Evolutionary conservation across 2,888 invertebrate species (phyloP).

Genomic region (Stenichneumon culpator): DNA sequence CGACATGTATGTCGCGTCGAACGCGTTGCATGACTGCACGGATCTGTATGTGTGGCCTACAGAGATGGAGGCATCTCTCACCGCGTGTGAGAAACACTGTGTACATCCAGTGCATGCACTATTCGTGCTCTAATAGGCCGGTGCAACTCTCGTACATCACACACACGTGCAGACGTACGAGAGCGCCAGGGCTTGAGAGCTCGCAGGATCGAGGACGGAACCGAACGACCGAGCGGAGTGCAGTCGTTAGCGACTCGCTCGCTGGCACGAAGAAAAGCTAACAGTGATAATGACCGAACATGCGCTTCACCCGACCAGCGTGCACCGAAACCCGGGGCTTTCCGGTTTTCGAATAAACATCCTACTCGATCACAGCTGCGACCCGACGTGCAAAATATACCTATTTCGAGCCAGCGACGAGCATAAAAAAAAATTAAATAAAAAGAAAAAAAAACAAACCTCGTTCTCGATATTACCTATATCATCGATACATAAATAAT

Average conservation of each 20-base stretch:
- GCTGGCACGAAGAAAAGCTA: constrained; percentile 63
- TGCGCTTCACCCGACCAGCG: constrained; percentile 36
- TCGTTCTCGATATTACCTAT: background rate
- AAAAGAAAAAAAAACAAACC: background rate
- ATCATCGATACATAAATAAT: background rate
- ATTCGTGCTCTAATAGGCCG: constrained; percentile 25
- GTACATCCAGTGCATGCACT: background rate
- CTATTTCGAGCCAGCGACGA: background rate
- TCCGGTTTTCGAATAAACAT: constrained; percentile 59
- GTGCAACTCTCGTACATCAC: constrained; percentile 11
- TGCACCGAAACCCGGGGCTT: constrained; percentile 38
- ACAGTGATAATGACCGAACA: constrained; percentile 65
- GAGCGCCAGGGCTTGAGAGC: constrained; percentile 3
- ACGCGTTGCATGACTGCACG: constrained; percentile 17
- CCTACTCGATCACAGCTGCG: constrained; percentile 3
- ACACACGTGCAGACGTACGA: background rate
- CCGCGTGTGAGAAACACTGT: constrained; percentile 34
- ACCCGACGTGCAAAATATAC: background rate
- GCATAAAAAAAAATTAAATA: background rate
- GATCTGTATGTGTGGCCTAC: constrained; percentile 5
- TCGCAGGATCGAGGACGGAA: constrained; percentile 26
- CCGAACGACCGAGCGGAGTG: constrained; percentile 55
- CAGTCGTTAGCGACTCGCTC: constrained; percentile 60
- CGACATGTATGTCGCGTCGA: constrained; percentile 3
- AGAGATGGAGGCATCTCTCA: background rate